Percentiles rank a stretch among this genome's conserved stretches.
These are phyloP conservation scores for Thymelicus sylvestris DNA, from an alignment of 2,888 invertebrate species.

Conservation along the genomic window DNA sequence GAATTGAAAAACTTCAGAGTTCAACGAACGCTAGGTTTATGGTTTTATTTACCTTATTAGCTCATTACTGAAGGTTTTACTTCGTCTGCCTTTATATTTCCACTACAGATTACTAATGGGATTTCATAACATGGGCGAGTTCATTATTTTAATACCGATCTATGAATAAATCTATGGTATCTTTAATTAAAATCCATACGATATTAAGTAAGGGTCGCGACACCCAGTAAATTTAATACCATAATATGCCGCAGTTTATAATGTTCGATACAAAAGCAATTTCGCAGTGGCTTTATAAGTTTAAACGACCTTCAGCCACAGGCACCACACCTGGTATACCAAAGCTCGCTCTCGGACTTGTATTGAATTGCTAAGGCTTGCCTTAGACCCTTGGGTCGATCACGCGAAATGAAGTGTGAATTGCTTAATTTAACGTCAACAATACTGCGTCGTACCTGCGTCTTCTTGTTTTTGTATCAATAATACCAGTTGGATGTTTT, in stretches of 20 bases:
- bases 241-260: slow-evolving; percentile 8
- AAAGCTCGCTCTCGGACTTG: slow-evolving; percentile 57
- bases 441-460: not conserved
- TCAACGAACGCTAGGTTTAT: not conserved
- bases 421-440: slow-evolving; percentile 55
- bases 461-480: too few species aligned
- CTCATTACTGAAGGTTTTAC: not conserved
- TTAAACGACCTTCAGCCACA: slow-evolving; percentile 55
- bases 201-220: not conserved
- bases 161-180: not conserved
- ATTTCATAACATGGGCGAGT: too few species aligned
- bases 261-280: slow-evolving; percentile 31
- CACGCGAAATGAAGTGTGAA: slow-evolving; percentile 57
- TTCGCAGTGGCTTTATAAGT: slow-evolving; percentile 42
- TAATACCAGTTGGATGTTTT: too few species aligned
- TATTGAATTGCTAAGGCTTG: slow-evolving; percentile 60
- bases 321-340: slow-evolving; percentile 62
- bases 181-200: slow-evolving; percentile 11
- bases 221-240: slow-evolving; percentile 16
- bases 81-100: too few species aligned
- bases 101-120: too few species aligned
- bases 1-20: not conserved
- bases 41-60: not conserved
- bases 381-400: slow-evolving; percentile 42
- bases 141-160: not conserved